Evolutionary conservation across 2,113 vertebrate genomes (phyloP).

Genomic region (Planiliza haematocheilus): DNA sequence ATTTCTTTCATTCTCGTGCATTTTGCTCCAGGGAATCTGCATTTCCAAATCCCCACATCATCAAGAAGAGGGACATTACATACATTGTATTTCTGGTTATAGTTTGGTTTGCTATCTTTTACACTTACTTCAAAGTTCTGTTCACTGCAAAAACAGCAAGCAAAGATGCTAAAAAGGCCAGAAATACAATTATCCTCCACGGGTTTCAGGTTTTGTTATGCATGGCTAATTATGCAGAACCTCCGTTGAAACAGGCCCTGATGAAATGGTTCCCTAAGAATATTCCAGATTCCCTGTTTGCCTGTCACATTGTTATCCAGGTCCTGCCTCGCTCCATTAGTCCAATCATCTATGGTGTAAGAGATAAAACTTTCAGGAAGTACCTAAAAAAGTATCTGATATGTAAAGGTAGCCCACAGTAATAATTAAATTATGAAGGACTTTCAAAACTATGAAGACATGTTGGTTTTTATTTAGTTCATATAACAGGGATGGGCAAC

Average conservation of each 20-base stretch:
- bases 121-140: constrained; percentile 67
- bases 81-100: constrained; percentile 46
- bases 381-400: constrained; percentile 64
- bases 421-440: no score
- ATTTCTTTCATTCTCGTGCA: constrained; percentile 45
- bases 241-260: constrained; percentile 28
- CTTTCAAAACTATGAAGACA: no score
- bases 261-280: constrained; percentile 32
- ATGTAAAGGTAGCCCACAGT: constrained; percentile 15
- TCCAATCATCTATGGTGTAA: constrained; percentile 65
- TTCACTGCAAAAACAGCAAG: constrained; percentile 51
- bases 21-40: constrained; percentile 44
- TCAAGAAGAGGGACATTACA: constrained; percentile 56
- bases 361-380: constrained; percentile 71
- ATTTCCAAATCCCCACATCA: constrained; percentile 46
- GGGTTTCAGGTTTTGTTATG: constrained; percentile 73
- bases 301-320: constrained; percentile 65
- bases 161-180: constrained; percentile 69
- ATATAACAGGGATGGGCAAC: no score
- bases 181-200: constrained; percentile 75
- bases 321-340: constrained; percentile 72
- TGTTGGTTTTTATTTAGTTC: no score
- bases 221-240: constrained; percentile 58
- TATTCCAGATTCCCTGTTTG: constrained; percentile 53
- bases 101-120: constrained; percentile 66